A percentile compares a stretch with the other conserved stretches of the same genome.
These are phyloP conservation scores for Coranthus polyacanthus DNA, from an alignment of 2,797 vertebrate species.

Conservation along the genomic window DNA sequence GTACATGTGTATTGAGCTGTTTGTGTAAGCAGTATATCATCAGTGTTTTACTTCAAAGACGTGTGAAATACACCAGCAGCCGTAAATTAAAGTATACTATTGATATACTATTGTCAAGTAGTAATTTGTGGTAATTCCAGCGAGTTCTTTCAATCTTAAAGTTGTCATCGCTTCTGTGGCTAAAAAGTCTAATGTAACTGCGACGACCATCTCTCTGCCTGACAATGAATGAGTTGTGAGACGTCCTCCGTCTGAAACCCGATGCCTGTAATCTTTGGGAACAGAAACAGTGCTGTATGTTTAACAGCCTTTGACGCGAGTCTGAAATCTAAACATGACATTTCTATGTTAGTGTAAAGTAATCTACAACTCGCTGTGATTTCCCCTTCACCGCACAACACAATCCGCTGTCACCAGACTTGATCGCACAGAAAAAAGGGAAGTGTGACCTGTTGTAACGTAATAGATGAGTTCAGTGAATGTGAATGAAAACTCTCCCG, in stretches of 20 bases:
- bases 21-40: neutral
- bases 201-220: slow-evolving; percentile 24
- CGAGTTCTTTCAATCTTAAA: neutral
- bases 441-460: slow-evolving; percentile 22
- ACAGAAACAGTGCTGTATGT: slow-evolving; percentile 50
- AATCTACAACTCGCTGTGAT: neutral
- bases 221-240: slow-evolving; percentile 41
- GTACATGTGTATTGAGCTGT: neutral
- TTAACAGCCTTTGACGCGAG: slow-evolving; percentile 45
- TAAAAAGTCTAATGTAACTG: slow-evolving; percentile 11
- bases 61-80: neutral
- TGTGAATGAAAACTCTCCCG: slow-evolving; percentile 9
- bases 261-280: slow-evolving; percentile 59
- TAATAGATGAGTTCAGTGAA: neutral
- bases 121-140: neutral
- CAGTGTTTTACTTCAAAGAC: neutral
- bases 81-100: neutral
- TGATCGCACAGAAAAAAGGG: neutral
- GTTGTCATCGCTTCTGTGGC: neutral
- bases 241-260: slow-evolving; percentile 59
- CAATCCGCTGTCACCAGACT: neutral
- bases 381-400: neutral
- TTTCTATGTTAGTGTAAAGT: slow-evolving; percentile 60
- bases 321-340: slow-evolving; percentile 65
- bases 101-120: neutral